phyloP scores from a whole-genome alignment of 2,888 invertebrate species.

The Mesodorylaimus sp. region DNA sequence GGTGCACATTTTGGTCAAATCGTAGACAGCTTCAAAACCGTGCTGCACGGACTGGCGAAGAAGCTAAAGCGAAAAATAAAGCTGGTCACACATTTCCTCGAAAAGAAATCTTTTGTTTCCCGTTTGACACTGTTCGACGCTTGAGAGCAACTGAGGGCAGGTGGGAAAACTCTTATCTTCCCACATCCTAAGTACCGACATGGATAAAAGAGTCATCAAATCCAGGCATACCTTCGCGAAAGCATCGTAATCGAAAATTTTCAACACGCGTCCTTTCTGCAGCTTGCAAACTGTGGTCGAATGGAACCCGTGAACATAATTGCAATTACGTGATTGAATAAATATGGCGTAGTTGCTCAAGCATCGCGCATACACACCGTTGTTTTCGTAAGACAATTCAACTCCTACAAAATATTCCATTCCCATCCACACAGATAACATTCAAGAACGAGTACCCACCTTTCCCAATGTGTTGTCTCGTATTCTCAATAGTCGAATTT shows the following conservation, averaged over 20 bases:
- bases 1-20: slow-evolving; percentile 96
- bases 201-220: too few relatives aligned
- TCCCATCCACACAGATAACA: too few relatives aligned
- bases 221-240: slow-evolving; percentile 55
- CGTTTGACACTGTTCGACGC: too few relatives aligned
- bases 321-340: slow-evolving; percentile 93
- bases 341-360: slow-evolving; percentile 91
- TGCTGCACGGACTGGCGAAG: slow-evolving; percentile 81
- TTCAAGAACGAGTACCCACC: too few relatives aligned
- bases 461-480: slow-evolving; percentile 88
- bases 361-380: slow-evolving; percentile 93
- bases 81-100: too few relatives aligned
- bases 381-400: too few relatives aligned
- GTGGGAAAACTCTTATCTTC: too few relatives aligned
- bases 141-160: too few relatives aligned
- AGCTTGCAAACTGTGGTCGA: slow-evolving; percentile 98
- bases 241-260: slow-evolving; percentile 95
- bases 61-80: slow-evolving; percentile 17
- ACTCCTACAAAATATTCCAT: too few relatives aligned
- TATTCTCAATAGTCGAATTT: slow-evolving; percentile 95
- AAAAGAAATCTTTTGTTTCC: too few relatives aligned
- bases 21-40: slow-evolving; percentile 95
- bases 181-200: too few relatives aligned
- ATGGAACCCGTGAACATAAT: slow-evolving; percentile 94
- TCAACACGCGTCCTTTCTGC: slow-evolving; percentile 80